Percentiles rank a stretch among this genome's conserved stretches.
phyloP scores from a whole-genome alignment of 2,113 vertebrate species.

The Dendrocopos noguchii region DNA sequence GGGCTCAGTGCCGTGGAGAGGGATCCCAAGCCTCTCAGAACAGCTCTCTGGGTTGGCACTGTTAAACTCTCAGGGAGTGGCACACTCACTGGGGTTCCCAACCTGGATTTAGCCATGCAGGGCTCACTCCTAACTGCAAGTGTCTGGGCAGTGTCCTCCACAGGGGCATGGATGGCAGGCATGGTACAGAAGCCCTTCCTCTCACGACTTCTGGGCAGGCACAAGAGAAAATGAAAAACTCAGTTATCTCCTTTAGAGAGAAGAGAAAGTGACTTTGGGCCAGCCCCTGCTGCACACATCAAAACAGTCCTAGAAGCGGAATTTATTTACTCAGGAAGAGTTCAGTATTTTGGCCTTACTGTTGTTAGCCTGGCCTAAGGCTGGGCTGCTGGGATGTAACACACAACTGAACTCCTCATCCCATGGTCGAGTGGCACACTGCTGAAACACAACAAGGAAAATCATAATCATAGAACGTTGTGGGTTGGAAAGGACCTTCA shows the following conservation, averaged over 20 bases:
- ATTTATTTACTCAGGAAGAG: background rate
- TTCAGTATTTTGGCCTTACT: background rate
- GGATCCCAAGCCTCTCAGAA: background rate
- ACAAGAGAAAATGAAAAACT: background rate
- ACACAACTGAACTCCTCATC: background rate
- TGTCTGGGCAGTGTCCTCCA: background rate
- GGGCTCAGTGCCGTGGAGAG: background rate
- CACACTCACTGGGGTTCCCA: background rate
- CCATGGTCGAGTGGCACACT: background rate
- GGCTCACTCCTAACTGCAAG: background rate
- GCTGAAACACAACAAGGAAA: background rate
- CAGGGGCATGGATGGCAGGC: fast-evolving
- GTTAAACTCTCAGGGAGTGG: background rate
- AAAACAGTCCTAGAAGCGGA: background rate
- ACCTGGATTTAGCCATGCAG: background rate
- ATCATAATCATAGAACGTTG: too few relatives aligned
- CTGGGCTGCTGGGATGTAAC: background rate
- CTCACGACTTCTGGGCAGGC: background rate
- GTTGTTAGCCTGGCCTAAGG: background rate
- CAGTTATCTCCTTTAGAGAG: background rate
- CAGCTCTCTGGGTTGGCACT: background rate
- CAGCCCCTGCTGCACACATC: background rate
- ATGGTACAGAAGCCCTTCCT: background rate
- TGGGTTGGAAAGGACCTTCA: too few relatives aligned
- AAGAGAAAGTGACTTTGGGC: background rate